phyloP scores from a whole-genome alignment of 2,888 invertebrate species.

The Notocelia uddmanniana region DNA sequence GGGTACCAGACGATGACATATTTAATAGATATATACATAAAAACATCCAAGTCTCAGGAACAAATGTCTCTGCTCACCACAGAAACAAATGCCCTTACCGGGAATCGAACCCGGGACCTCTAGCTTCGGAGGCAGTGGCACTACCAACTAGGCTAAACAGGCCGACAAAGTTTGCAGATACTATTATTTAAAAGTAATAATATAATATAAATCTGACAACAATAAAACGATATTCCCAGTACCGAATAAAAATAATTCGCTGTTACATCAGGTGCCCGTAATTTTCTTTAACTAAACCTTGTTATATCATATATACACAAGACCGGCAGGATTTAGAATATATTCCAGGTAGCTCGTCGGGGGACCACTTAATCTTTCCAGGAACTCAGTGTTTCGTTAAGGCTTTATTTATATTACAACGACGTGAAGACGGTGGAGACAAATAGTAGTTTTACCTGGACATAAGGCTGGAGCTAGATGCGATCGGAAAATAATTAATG shows the following conservation, averaged over 20 bases:
- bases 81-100: no score
- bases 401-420: constrained; percentile 46
- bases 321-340: constrained; percentile 25
- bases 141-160: no score
- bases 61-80: no score
- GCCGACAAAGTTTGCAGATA: no score
- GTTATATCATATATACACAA: neutral
- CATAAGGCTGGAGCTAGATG: constrained; percentile 22
- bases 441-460: constrained; percentile 40
- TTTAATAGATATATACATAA: no score
- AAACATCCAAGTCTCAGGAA: no score
- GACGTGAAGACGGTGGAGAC: constrained; percentile 34
- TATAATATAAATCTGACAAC: neutral
- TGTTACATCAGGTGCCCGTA: neutral
- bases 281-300: neutral
- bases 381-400: constrained; percentile 45
- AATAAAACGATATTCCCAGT: neutral
- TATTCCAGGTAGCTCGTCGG: constrained; percentile 15
- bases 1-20: no score
- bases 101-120: no score
- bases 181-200: no score
- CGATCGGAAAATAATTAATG: neutral
- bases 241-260: no score
- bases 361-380: constrained; percentile 48
- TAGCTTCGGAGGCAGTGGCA: no score